Evolutionary conservation across 2,113 vertebrate genomes (phyloP).

Genomic region (Epinephelus cyanopodus): DNA sequence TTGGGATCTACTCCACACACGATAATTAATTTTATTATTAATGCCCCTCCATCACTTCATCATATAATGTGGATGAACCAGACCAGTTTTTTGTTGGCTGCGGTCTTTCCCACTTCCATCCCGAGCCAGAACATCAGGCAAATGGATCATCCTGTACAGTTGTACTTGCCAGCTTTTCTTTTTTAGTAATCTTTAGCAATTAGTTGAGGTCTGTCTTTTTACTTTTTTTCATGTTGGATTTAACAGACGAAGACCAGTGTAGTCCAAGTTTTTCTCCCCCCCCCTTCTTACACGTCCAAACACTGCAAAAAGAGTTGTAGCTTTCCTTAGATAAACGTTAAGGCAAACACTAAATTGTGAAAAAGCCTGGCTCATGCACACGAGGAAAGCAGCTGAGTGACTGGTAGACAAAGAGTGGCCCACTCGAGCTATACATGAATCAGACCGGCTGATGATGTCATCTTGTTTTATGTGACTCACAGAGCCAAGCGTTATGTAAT

Average conservation of each 20-base stretch:
- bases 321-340: background rate
- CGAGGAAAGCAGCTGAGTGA: background rate
- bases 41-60: slow-evolving; percentile 56
- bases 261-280: background rate
- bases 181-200: slow-evolving; percentile 36
- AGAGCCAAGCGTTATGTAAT: slow-evolving; percentile 78
- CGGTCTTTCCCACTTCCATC: slow-evolving; percentile 22
- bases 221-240: slow-evolving; percentile 8
- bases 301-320: background rate
- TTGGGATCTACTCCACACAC: slow-evolving; percentile 25
- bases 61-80: slow-evolving; percentile 53
- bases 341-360: slow-evolving; percentile 3
- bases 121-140: slow-evolving; percentile 68
- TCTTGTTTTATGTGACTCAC: slow-evolving; percentile 78
- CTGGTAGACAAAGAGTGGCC: slow-evolving; percentile 38
- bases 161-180: slow-evolving; percentile 28
- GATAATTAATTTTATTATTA: slow-evolving; percentile 54
- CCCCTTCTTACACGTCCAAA: background rate
- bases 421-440: slow-evolving; percentile 64
- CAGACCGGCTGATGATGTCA: slow-evolving; percentile 60
- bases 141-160: slow-evolving; percentile 52
- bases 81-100: slow-evolving; percentile 43
- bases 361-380: background rate
- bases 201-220: slow-evolving; percentile 8
- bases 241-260: background rate